Percentiles rank a stretch among this genome's conserved stretches.
phyloP scores from a whole-genome alignment of 2,797 vertebrate genomes.

The Sebastes diploproa region DNA sequence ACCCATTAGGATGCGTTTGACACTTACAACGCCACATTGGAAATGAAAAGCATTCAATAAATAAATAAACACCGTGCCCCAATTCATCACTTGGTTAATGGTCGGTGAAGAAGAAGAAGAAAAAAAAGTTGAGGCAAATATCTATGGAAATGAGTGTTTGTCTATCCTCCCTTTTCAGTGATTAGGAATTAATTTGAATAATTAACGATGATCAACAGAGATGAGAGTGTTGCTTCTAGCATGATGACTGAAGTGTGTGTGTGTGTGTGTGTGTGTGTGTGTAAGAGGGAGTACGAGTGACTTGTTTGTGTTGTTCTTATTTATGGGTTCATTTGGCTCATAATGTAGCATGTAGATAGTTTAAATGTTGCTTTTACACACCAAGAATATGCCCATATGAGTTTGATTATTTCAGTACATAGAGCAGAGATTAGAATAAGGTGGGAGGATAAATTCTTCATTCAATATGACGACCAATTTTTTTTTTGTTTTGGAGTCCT shows the following conservation, averaged over 20 bases:
- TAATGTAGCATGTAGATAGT: background rate
- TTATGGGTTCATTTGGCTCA: slow-evolving; percentile 13
- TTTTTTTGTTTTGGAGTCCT: background rate
- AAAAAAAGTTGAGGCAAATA: slow-evolving; percentile 68
- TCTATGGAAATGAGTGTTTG: slow-evolving; percentile 85
- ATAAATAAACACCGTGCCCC: slow-evolving; percentile 81
- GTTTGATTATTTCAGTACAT: background rate
- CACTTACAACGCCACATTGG: slow-evolving; percentile 66
- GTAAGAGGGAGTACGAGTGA: background rate
- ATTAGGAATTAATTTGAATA: slow-evolving; percentile 86
- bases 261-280: slow-evolving; percentile 15
- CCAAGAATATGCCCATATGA: too few species aligned
- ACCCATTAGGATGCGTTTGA: slow-evolving; percentile 81
- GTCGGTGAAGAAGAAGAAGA: slow-evolving; percentile 45
- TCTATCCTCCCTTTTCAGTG: slow-evolving; percentile 78
- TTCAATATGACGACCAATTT: background rate
- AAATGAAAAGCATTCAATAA: slow-evolving; percentile 78
- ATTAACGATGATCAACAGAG: slow-evolving; percentile 80
- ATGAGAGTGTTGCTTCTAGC: slow-evolving; percentile 70
- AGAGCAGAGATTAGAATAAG: background rate
- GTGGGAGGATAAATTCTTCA: background rate
- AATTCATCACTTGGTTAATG: slow-evolving; percentile 82
- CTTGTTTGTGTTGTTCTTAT: slow-evolving; percentile 53
- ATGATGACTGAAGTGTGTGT: slow-evolving; percentile 44
- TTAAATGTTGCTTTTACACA: background rate